phyloP scores from a whole-genome alignment of 2,797 vertebrate species.

The Eupleurogrammus muticus region DNA sequence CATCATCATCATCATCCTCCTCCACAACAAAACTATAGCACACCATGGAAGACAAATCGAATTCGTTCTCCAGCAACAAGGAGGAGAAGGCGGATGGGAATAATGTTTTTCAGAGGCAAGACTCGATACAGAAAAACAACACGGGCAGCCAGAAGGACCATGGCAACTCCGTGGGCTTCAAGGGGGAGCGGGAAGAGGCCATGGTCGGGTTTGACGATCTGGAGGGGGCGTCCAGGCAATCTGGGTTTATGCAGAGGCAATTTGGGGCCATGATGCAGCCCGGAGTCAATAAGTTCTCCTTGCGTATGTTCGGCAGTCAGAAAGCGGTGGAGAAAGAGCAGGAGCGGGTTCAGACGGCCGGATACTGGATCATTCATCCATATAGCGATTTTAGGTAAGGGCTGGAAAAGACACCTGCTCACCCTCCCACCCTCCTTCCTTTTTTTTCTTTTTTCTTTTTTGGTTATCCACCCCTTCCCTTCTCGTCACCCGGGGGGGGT shows the following conservation, averaged over 20 bases:
- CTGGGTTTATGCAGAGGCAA: conserved; percentile 96
- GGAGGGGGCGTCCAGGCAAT: conserved; percentile 88
- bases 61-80: conserved; percentile 91
- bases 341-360: conserved; percentile 97
- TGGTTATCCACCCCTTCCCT: conserved; percentile 60
- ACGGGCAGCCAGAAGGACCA: conserved; percentile 92
- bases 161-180: conserved; percentile 94
- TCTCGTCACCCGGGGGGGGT: conserved; percentile 67
- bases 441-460: not conserved
- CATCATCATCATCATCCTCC: conserved; percentile 1
- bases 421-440: conserved; percentile 24
- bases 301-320: conserved; percentile 99
- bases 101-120: conserved; percentile 91
- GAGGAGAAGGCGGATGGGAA: conserved; percentile 90
- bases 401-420: conserved; percentile 76
- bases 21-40: conserved; percentile 52
- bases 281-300: conserved; percentile 99
- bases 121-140: conserved; percentile 88
- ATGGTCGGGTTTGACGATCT: conserved; percentile 91
- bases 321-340: conserved; percentile 99
- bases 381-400: conserved; percentile 99
- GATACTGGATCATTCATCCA: conserved; percentile 99
- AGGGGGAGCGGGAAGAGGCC: conserved; percentile 92
- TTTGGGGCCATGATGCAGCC: conserved; percentile 98
- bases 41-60: conserved; percentile 92